Evolutionary conservation across 2,113 vertebrate genomes (phyloP), one percentile per base, ranked within the genome.

Genomic region (Spilogale gracilis): DNA sequence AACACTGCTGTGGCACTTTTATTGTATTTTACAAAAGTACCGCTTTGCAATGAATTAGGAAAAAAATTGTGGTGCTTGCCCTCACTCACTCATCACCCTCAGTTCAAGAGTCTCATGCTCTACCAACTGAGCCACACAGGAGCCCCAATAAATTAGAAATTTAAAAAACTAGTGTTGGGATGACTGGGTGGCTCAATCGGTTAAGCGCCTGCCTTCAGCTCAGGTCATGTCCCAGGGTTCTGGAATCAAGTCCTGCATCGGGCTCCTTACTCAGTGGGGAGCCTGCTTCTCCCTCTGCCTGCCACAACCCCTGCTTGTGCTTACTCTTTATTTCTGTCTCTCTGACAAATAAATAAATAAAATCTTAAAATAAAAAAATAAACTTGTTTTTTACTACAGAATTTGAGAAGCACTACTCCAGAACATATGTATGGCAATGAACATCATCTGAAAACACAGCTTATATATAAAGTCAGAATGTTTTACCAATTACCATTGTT

Each of bases 321-420:
- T 63, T 0, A 25, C 61, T 65, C 25, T 61, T 9, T 63, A 63
- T 63, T 63, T 65, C 61, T 65, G 4, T 25, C 63, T 65, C 63
- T 65, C 63, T 65, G 63, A 65, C 63, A 65, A 65, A 65, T 65
- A 65, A 65, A 65, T 65, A 65, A 65, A 65, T 30, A 65, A 65
- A 65, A 65, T 65, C 27, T 65, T 27, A 13, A 30, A 65, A 65
- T 65, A 65, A 65, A 65, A 69, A 18, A 69, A 69, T 16, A n/a
- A 71, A 18, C 25, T 80, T 76, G 58, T 52, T 21, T 91, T 86
- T 54, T 86, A 60, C 52, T 54, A 91, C 2, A 86, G 74, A 87
- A 82, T 25, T 69, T 78, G 76, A 67, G 27, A 94, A 94, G 88
- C 38, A 95, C 21, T 91, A 76, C 20, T 67, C 50, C 61, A 91